These are phyloP conservation scores for Nothobranchius kuhntae DNA, from an alignment of 2,113 vertebrate genomes.

Conservation along the genomic window DNA sequence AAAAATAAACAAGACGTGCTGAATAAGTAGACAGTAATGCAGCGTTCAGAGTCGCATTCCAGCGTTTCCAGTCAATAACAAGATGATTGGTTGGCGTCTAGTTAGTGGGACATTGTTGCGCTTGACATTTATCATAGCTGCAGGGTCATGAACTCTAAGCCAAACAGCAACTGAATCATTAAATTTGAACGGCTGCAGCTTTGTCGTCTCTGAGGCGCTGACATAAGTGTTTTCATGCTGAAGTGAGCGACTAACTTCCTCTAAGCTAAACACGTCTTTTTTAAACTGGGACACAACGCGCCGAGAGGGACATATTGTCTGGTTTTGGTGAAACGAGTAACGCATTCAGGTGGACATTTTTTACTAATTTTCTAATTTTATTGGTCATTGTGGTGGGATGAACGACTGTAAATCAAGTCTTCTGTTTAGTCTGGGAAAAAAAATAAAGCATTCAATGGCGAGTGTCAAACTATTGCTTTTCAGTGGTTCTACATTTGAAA, in stretches of 20 bases:
- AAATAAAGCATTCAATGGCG: neutral
- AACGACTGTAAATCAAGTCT: constrained; percentile 51
- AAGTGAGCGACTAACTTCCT: constrained; percentile 70
- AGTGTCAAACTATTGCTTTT: constrained; percentile 20
- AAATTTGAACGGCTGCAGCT: constrained; percentile 61
- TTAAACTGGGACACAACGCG: constrained; percentile 65
- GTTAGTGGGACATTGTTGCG: constrained; percentile 65
- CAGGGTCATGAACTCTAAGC: constrained; percentile 68
- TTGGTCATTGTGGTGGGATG: constrained; percentile 41
- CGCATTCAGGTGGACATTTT: constrained; percentile 55
- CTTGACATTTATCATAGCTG: constrained; percentile 79
- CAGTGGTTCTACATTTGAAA: constrained; percentile 6
- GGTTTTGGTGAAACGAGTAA: constrained; percentile 44
- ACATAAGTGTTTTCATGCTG: constrained; percentile 74
- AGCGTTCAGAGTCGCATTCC: constrained; percentile 67
- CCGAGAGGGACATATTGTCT: constrained; percentile 48
- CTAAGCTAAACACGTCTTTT: constrained; percentile 66
- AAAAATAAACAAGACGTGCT: constrained; percentile 12
- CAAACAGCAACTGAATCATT: constrained; percentile 67
- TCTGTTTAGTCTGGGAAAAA: constrained; percentile 25
- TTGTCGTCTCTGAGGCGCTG: constrained; percentile 55
- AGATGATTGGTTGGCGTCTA: constrained; percentile 71
- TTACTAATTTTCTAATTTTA: constrained; percentile 45
- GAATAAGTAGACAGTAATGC: constrained; percentile 37
- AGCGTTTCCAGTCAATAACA: constrained; percentile 65